A percentile compares a stretch with the other conserved stretches of the same genome.
phyloP scores from a whole-genome alignment of 2,113 vertebrate genomes.

The Campylomormyrus numenius region DNA sequence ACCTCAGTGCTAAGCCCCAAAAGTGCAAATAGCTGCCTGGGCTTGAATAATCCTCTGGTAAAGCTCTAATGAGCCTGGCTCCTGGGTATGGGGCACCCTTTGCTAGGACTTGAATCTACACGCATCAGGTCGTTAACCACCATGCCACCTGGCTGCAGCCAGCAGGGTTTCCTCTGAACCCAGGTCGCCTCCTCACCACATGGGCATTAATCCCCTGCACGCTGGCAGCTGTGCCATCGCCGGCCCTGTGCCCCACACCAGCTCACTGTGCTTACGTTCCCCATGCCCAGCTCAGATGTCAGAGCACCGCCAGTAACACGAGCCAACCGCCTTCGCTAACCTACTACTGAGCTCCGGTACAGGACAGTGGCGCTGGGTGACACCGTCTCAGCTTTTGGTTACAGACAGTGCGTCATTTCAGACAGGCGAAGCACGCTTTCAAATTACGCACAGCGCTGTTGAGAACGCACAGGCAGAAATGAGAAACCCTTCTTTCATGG shows the following conservation, averaged over 20 bases:
- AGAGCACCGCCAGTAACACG: slow-evolving; percentile 52
- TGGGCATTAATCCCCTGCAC: slow-evolving; percentile 56
- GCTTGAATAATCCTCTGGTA: background rate
- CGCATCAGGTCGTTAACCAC: slow-evolving; percentile 8
- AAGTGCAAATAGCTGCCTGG: background rate
- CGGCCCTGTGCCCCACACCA: slow-evolving; percentile 48
- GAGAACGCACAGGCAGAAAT: background rate
- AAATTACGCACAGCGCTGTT: background rate
- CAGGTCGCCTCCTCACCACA: slow-evolving; percentile 47
- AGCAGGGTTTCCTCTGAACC: slow-evolving; percentile 13
- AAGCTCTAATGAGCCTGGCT: background rate
- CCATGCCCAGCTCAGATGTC: slow-evolving; percentile 58
- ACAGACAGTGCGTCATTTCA: background rate
- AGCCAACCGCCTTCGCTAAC: slow-evolving; percentile 29
- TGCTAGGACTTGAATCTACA: background rate
- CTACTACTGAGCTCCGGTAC: background rate
- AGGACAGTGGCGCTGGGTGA: background rate
- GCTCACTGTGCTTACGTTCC: slow-evolving; percentile 52
- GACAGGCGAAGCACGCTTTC: background rate
- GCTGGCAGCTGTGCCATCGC: slow-evolving; percentile 64
- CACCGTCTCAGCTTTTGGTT: background rate
- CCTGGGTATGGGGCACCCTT: background rate
- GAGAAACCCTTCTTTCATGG: background rate
- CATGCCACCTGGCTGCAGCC: background rate
- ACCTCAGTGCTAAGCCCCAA: background rate